phyloP scores from a whole-genome alignment of 2,888 invertebrate species.

The Bruchidius siliquastri region DNA sequence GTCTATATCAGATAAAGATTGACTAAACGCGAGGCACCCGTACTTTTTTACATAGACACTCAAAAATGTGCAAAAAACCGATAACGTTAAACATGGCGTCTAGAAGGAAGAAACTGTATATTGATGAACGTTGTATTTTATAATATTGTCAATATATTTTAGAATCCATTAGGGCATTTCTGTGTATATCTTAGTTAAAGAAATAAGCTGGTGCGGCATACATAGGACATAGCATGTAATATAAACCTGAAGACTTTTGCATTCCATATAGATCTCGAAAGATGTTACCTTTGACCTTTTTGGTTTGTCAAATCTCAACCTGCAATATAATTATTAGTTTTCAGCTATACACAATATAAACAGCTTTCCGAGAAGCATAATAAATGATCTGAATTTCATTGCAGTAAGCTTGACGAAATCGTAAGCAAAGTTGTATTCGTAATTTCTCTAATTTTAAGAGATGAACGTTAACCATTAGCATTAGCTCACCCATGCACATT shows the following conservation, averaged over 20 bases:
- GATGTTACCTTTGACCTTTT: background rate
- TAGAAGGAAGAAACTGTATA: background rate
- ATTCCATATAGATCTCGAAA: background rate
- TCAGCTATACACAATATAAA: background rate
- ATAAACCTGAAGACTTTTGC: background rate
- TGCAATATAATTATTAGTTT: background rate
- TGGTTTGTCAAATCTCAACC: background rate
- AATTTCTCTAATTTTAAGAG: too few relatives aligned
- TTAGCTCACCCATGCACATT: too few relatives aligned
- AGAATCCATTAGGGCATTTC: background rate
- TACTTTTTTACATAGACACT: too few relatives aligned
- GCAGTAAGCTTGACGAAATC: too few relatives aligned
- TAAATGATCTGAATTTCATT: background rate
- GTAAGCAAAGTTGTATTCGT: too few relatives aligned
- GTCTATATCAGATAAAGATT: too few relatives aligned
- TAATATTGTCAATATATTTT: background rate
- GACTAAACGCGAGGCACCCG: too few relatives aligned
- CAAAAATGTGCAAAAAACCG: too few relatives aligned
- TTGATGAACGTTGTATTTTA: background rate
- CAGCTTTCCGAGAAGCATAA: background rate
- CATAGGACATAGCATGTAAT: background rate
- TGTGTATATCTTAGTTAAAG: background rate
- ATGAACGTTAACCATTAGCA: too few relatives aligned
- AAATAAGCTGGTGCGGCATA: background rate
- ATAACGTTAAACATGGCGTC: too few relatives aligned